Base-by-base conservation (phyloP, 2,113 vertebrate species). In the Megaptera novaeangliae region DNA sequence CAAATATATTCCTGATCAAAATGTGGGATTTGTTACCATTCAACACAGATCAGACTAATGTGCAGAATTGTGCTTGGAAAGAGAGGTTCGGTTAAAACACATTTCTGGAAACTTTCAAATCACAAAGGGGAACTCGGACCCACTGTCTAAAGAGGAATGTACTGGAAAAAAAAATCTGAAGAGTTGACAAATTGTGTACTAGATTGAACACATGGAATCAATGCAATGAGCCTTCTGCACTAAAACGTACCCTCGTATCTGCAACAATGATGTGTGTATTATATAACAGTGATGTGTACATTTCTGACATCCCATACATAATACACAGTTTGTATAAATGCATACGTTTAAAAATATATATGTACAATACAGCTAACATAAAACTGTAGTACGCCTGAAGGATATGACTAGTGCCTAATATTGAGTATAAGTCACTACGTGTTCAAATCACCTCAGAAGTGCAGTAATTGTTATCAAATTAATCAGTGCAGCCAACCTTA, bases 321-420 rank as follows among this genome's bases (percentile, higher is more conserved):
- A 71, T 74, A 95, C 83, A 98, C 84, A 96, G 95, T 98, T 97
- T 97, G 88, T 98, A 97, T 98, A 98, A 97, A 98, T 98, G 97
- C 92, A 98, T 98, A 98, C 89, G 97, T 92, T 98, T 97, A 97
- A 98, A 98, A 98, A 55, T 97, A 95, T 98, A 98, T 98, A 98
- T 97, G 98, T 98, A 98, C 90, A 98, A 97, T 98, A 98, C 98
- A 98, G 97, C 98, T 98, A 98, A 98, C 98, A 92, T 98, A 94
- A 97, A 97, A 98, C 90, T 93, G 97, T 98, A 98, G 83, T 98
- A 90, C 85, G 96, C 98, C 98, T 98, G 98, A 98, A 98, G 92
- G 96, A 97, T 98, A 98, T 98, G 96, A 97, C 95, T 98, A 98
- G 98, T 98, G 98, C 98, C 98, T 98, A 98, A 97, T 89, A 97